Base-by-base conservation (phyloP, 2,113 vertebrate species). In the Rhombomys opimus region DNA sequence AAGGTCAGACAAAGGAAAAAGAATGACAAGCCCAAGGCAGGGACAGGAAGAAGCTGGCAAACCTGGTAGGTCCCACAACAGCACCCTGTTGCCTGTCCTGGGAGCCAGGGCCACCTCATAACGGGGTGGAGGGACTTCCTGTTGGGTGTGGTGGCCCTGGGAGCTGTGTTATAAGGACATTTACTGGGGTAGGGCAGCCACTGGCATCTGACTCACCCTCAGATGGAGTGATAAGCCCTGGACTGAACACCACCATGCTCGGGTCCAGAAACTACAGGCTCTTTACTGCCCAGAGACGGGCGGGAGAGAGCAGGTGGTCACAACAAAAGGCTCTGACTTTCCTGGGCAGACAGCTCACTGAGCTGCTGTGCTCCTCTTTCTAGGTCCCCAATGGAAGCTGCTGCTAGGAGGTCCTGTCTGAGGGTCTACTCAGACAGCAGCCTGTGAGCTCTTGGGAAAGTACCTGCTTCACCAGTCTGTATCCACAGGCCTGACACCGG, bases 101-200 rank as follows among this genome's bases (percentile, higher is more conserved):
- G 88, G 57, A 68, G 72, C 73, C 84, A 87, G 84, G n/a, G 70
- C 63, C 70, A 87, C 76, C 80, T 35, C n/a, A 10, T 0, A 2
- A 46, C n/a, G 46, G 91, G 91, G 87, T 9, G 27, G 35, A 91
- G 93, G 65, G 91, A 87, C 82, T 96, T 95, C 96, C 96, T 94
- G 89, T 25, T 0, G 5, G 93, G 95, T 22, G 70, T 0, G 13
- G 95, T 4, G 27, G 77, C 50, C 4, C 78, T 76, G 68, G 67
- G 63, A 84, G 63, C 61, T 59, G 38, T 12, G 70, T 46, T 96
- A 85, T 72, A 57, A 78, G 90, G 87, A 68, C 92, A 85, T 78
- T 72, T 9, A 70, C 32, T 17, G 50, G 27, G 81, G 86, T 7
- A 86, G 57, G 76, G 96, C 89, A 95, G 93, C 73, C 61, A 93